phyloP scores from a whole-genome alignment of 1,140 invertebrate species.

The Venustaconcha ellipsiformis region DNA sequence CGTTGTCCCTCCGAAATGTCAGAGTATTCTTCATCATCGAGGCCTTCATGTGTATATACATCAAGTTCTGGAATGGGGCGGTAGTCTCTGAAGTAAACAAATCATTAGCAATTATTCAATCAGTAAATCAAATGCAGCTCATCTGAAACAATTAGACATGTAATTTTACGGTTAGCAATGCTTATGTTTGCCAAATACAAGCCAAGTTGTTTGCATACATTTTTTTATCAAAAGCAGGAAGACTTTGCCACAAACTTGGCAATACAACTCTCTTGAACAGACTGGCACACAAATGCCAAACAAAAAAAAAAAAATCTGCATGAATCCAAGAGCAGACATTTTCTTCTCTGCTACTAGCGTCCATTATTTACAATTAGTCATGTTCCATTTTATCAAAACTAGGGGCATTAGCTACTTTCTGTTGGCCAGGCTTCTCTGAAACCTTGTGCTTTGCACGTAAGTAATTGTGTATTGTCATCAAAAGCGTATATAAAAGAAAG shows the following conservation, averaged over 20 bases:
- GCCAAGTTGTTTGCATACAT: too few species aligned
- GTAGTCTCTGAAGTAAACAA: slow-evolving; percentile 83
- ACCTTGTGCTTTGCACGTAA: not conserved
- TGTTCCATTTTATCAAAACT: too few species aligned
- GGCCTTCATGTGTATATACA: slow-evolving; percentile 85
- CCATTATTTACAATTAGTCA: too few species aligned
- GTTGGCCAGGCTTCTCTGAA: not conserved
- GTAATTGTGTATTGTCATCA: not conserved
- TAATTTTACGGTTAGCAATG: too few species aligned
- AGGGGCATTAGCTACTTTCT: not conserved
- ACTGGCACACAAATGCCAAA: too few species aligned
- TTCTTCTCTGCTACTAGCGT: not conserved
- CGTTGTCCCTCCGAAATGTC: slow-evolving; percentile 83
- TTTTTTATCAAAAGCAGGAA: too few species aligned
- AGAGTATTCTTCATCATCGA: slow-evolving; percentile 93
- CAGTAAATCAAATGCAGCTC: too few species aligned
- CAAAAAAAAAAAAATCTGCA: not conserved
- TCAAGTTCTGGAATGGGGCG: slow-evolving; percentile 95
- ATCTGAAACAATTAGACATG: too few species aligned
- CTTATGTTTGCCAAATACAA: too few species aligned
- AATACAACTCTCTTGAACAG: not conserved
- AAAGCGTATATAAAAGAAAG: not conserved
- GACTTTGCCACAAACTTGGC: too few species aligned
- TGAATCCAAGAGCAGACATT: too few species aligned
- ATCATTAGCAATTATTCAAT: not conserved